These are phyloP conservation scores for Macroramphosus scolopax DNA, from an alignment of 2,797 vertebrate species.

Conservation along the genomic window DNA sequence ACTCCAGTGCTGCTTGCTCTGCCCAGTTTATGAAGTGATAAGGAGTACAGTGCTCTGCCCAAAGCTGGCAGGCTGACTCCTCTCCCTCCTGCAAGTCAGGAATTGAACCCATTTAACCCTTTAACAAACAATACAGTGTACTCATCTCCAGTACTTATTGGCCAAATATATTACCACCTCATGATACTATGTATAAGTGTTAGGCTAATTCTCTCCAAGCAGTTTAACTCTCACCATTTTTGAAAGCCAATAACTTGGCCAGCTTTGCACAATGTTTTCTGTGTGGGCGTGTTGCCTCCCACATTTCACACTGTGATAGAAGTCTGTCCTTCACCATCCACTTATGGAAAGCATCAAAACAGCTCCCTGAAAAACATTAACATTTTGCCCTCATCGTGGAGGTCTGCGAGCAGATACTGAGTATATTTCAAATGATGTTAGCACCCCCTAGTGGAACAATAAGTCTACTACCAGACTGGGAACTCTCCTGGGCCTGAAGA, in stretches of 20 bases:
- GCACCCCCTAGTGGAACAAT: slow-evolving; percentile 56
- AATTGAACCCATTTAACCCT: slow-evolving; percentile 9
- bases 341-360: slow-evolving; percentile 52
- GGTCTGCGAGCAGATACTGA: background rate
- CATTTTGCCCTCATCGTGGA: background rate
- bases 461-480: slow-evolving; percentile 53
- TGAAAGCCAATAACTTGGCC: slow-evolving; percentile 52
- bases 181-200: slow-evolving; percentile 1
- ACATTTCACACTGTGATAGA: slow-evolving; percentile 51
- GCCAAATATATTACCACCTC: no score
- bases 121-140: no score
- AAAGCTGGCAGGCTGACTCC: slow-evolving; percentile 46
- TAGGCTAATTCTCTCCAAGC: no score
- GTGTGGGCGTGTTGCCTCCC: slow-evolving; percentile 51
- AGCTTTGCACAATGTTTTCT: slow-evolving; percentile 57
- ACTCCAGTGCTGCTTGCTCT: slow-evolving; percentile 23
- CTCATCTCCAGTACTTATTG: no score
- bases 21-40: slow-evolving; percentile 62
- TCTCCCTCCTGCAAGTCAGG: slow-evolving; percentile 43
- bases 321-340: slow-evolving; percentile 34
- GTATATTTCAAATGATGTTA: background rate
- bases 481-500: slow-evolving; percentile 13
- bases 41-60: slow-evolving; percentile 68
- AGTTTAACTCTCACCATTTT: slow-evolving; percentile 59
- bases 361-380: slow-evolving; percentile 50